A percentile compares a stretch with the other conserved stretches of the same genome.
Evolutionary conservation across 1,140 invertebrate genomes (phyloP).

Genomic region (Apis dorsata): DNA sequence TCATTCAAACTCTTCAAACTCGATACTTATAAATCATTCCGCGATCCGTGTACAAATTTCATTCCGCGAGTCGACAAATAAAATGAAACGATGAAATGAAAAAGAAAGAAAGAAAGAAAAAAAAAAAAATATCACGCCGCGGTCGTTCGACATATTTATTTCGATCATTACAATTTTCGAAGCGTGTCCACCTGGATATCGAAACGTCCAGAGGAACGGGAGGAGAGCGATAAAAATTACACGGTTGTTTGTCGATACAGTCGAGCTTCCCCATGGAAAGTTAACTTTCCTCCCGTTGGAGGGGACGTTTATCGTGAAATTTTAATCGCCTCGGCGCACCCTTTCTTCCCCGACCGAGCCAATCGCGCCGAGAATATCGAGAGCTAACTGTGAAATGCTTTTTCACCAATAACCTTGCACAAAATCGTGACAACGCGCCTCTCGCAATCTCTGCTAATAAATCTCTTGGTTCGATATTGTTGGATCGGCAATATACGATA

Average conservation of each 20-base stretch:
- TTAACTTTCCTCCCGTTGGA: background rate
- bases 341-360: constrained; percentile 14
- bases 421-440: background rate
- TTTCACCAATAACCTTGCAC: constrained; percentile 6
- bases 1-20: no score
- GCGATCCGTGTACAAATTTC: background rate
- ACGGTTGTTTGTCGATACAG: constrained; percentile 16
- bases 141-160: constrained; percentile 4
- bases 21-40: background rate
- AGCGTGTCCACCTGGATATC: background rate
- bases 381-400: constrained; percentile 15
- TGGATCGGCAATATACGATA: background rate
- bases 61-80: background rate
- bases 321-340: constrained; percentile 21
- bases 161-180: constrained; percentile 12
- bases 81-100: background rate
- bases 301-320: constrained; percentile 19
- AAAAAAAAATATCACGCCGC: no score
- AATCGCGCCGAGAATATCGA: constrained; percentile 28
- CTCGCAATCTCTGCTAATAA: background rate
- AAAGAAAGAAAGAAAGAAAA: no score
- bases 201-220: no score
- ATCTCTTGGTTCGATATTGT: background rate
- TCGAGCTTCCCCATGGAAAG: background rate
- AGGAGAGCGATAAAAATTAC: constrained; percentile 12